Evolutionary conservation across 2,888 invertebrate species (phyloP).

Genomic region (Idaea dimidiata): DNA sequence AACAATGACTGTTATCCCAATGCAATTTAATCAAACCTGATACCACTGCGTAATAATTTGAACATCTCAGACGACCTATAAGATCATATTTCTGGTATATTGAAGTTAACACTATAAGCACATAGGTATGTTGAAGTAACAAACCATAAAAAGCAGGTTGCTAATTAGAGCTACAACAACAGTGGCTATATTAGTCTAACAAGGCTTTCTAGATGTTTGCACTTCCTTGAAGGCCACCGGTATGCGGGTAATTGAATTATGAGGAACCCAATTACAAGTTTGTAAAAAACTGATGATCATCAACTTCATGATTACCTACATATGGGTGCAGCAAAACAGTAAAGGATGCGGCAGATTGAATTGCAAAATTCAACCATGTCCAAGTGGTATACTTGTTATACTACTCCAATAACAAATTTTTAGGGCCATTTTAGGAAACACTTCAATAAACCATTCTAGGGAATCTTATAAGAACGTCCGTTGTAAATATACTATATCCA

Average conservation of each 20-base stretch:
- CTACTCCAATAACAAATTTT: too few species aligned
- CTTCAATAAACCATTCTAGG: too few species aligned
- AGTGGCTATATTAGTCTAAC: neutral
- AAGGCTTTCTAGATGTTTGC: neutral
- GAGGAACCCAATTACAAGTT: neutral
- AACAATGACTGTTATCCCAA: too few species aligned
- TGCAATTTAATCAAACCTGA: neutral
- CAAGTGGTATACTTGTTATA: too few species aligned
- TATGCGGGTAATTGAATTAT: neutral
- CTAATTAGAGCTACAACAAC: neutral
- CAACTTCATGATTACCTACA: too few species aligned
- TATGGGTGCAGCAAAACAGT: too few species aligned
- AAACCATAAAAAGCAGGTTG: neutral
- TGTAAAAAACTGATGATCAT: neutral
- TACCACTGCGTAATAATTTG: neutral
- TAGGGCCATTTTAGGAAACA: too few species aligned
- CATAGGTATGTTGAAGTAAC: neutral
- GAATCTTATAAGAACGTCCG: too few species aligned
- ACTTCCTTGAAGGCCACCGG: slow-evolving; percentile 2
- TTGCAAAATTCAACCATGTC: too few species aligned
- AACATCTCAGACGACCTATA: neutral
- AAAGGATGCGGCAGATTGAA: too few species aligned
- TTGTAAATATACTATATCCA: too few species aligned
- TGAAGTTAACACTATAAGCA: neutral
- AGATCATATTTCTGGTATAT: neutral